Conservation (phyloP, 2,113 vertebrate species). For the Hydrochoerus hydrochaeris region DNA sequence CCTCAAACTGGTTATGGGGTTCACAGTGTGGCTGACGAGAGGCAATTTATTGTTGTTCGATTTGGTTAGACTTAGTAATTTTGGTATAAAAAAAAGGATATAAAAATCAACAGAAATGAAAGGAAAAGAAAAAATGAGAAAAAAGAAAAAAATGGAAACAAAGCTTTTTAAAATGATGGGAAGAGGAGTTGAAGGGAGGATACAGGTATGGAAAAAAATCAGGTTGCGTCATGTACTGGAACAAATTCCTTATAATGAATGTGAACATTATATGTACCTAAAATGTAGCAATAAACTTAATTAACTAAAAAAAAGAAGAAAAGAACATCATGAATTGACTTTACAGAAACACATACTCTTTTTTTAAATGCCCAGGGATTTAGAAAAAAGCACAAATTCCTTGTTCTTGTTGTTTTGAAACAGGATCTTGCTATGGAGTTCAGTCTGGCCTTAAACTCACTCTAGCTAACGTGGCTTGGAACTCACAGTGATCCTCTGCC, state of each 20-base stretch:
- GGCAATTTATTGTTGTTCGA: not conserved
- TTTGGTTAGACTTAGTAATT: not conserved
- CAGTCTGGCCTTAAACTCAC: not conserved
- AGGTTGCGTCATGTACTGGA: not conserved
- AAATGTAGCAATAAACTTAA: not conserved
- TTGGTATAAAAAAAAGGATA: not conserved
- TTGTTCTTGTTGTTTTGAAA: not conserved
- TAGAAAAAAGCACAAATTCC: not conserved
- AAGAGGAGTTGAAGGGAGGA: not conserved
- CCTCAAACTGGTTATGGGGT: rapidly evolving
- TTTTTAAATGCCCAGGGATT: not conserved
- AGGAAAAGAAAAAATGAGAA: not conserved
- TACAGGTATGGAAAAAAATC: not conserved
- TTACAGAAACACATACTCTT: not conserved
- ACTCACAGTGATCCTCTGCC: not conserved
- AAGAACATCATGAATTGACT: not conserved
- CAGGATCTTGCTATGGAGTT: not conserved
- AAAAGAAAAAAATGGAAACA: not conserved
- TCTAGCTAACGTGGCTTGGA: not conserved
- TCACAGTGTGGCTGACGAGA: not conserved
- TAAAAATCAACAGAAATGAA: not conserved
- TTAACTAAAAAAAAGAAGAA: not conserved
- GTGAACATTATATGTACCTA: not conserved
- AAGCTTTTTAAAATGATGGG: not conserved
- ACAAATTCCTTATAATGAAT: not conserved